Conservation (phyloP, 23 tunicate genomes). For the Pegea sp. region DNA sequence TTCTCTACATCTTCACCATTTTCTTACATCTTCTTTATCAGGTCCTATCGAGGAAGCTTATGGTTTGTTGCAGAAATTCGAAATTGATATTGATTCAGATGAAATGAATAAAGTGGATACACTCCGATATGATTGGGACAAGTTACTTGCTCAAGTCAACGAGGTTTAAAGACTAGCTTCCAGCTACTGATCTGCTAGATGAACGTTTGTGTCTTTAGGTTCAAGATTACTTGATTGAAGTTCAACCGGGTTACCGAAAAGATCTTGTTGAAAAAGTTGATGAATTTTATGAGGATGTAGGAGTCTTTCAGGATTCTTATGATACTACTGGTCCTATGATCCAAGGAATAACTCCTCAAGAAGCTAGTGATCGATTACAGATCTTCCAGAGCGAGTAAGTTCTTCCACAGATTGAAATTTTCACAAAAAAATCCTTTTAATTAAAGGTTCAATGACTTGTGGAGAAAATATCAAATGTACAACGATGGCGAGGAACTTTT, state of each 20-base stretch:
- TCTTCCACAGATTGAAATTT: background rate
- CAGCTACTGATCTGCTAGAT: no score
- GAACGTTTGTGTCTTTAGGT: conserved; percentile 8
- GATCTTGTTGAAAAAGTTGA: conserved; percentile 71
- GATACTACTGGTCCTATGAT: conserved; percentile 78
- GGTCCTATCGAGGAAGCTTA: conserved; percentile 97
- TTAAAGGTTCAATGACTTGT: conserved; percentile 81
- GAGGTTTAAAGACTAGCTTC: no score
- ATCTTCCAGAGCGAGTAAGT: conserved; percentile 75
- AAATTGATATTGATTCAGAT: conserved; percentile 61
- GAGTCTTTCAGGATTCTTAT: conserved; percentile 55
- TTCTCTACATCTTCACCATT: background rate
- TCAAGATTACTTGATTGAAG: conserved; percentile 49
- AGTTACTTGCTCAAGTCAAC: conserved; percentile 61
- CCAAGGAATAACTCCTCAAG: conserved; percentile 81
- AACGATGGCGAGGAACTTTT: conserved; percentile 95
- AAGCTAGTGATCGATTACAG: conserved; percentile 88
- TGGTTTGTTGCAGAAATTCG: conserved; percentile 77
- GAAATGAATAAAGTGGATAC: conserved; percentile 92
- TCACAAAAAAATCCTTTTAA: background rate
- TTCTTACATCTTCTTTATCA: conserved; percentile 2
- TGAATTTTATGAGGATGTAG: conserved; percentile 52
- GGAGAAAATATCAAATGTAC: conserved; percentile 92
- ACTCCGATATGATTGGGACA: conserved; percentile 82
- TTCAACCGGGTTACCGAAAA: conserved; percentile 64